Percentiles rank a stretch among this genome's conserved stretches.
These are phyloP conservation scores for Hemibagrus guttatus DNA, from an alignment of 2,797 vertebrate species.

Conservation along the genomic window DNA sequence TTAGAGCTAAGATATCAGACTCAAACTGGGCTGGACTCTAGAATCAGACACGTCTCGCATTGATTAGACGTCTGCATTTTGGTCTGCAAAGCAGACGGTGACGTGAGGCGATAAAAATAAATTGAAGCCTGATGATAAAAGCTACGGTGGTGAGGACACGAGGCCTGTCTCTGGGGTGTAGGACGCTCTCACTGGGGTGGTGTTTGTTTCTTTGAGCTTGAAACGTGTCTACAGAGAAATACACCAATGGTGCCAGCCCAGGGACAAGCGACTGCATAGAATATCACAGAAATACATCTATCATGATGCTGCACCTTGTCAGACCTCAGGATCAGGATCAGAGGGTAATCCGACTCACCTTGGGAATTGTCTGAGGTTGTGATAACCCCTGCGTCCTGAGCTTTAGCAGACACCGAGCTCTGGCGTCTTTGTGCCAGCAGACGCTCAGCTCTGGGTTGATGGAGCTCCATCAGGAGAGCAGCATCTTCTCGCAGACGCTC, in stretches of 20 bases:
- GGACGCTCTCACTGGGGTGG: not conserved
- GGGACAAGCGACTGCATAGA: too few relatives aligned
- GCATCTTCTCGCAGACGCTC: slow-evolving; percentile 37
- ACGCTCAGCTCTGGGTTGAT: slow-evolving; percentile 47
- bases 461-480: slow-evolving; percentile 21
- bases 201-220: not conserved
- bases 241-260: not conserved
- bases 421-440: slow-evolving; percentile 68
- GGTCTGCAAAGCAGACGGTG: not conserved
- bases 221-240: not conserved
- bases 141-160: not conserved
- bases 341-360: slow-evolving; percentile 67
- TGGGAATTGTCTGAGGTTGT: slow-evolving; percentile 67
- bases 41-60: not conserved
- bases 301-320: not conserved
- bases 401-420: slow-evolving; percentile 64
- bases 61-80: not conserved
- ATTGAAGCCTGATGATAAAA: not conserved
- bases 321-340: not conserved
- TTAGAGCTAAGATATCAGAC: not conserved
- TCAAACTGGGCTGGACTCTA: not conserved
- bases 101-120: slow-evolving; percentile 7
- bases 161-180: not conserved
- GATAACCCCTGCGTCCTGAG: slow-evolving; percentile 54
- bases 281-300: too few relatives aligned